Percentiles rank a stretch among this genome's conserved stretches.
Conservation (phyloP, 2,797 vertebrate genomes). For the Pantherophis alleghaniensis region DNA sequence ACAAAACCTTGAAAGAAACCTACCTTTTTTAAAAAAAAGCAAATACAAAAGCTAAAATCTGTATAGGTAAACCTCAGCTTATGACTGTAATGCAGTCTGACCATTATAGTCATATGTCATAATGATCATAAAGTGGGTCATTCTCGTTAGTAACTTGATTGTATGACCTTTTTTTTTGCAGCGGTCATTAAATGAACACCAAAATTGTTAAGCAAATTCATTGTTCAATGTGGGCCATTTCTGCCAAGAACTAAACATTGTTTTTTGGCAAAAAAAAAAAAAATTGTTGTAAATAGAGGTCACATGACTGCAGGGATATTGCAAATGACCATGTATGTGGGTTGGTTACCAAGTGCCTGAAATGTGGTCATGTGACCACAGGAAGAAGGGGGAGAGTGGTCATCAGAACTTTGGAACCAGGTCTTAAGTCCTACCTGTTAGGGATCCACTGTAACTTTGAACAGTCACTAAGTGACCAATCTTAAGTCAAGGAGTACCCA, state of each 20-base stretch:
- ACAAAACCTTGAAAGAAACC: neutral
- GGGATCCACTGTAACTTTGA: neutral
- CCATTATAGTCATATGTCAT: neutral
- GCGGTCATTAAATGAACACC: neutral
- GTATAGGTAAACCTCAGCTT: neutral
- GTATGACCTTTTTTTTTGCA: neutral
- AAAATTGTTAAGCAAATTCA: neutral
- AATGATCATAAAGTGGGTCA: neutral
- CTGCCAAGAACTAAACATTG: neutral
- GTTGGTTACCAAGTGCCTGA: neutral
- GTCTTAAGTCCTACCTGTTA: neutral
- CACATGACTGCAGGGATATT: neutral
- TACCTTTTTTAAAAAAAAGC: no score
- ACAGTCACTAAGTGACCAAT: neutral
- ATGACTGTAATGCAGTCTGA: neutral
- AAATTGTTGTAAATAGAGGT: neutral
- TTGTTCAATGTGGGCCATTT: neutral
- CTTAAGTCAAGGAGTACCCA: neutral
- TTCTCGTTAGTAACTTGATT: neutral
- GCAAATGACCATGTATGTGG: neutral
- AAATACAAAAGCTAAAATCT: neutral
- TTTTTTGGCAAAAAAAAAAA: neutral
- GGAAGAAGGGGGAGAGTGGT: neutral
- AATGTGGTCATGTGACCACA: neutral
- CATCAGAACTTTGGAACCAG: neutral